These are phyloP conservation scores for Tursiops truncatus DNA, from an alignment of 2,113 vertebrate genomes.

Conservation along the genomic window DNA sequence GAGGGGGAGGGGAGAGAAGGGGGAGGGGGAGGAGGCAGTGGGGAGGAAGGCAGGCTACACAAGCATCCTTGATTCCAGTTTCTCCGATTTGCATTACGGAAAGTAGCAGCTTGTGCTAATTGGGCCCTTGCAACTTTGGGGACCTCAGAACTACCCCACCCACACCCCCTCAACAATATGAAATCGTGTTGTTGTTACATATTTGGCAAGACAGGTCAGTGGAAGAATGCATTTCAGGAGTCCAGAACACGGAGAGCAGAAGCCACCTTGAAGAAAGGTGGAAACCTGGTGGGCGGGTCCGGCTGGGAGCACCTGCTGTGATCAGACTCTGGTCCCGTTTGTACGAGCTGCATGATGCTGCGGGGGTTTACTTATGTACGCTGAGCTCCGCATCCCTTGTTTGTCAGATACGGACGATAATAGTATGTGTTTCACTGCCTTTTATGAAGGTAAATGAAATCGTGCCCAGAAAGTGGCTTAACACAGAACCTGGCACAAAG, in stretches of 20 bases:
- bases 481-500: neutral
- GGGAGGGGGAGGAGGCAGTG: accelerated
- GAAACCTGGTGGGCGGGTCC: accelerated
- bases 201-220: accelerated
- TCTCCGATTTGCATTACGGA: neutral
- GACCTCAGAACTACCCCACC: neutral
- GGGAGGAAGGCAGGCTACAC: accelerated
- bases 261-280: accelerated
- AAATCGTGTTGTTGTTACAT: neutral
- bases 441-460: neutral
- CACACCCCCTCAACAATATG: neutral
- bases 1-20: accelerated
- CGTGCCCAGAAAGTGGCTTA: accelerated
- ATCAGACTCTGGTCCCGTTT: neutral
- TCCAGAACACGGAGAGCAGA: accelerated
- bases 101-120: neutral
- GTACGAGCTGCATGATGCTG: too few relatives aligned
- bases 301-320: neutral
- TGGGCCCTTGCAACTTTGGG: neutral
- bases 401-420: neutral
- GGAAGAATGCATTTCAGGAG: neutral
- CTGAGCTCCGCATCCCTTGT: neutral
- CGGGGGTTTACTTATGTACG: accelerated
- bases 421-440: accelerated
- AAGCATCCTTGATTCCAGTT: neutral